Evolutionary conservation across 2,797 vertebrate genomes (phyloP).

Genomic region (Rhabdophis nuchalis): DNA sequence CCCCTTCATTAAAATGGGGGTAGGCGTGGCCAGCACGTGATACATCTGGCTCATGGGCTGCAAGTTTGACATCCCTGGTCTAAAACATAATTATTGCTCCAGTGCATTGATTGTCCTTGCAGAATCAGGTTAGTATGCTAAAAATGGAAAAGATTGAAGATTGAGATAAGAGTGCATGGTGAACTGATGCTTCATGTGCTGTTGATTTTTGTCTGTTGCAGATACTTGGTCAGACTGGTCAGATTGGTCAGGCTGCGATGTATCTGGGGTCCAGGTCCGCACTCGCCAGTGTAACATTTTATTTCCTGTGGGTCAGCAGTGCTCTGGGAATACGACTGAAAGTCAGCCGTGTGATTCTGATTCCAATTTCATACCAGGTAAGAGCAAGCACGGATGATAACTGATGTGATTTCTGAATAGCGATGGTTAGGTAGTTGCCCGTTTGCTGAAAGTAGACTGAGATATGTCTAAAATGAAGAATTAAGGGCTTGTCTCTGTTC

Average conservation of each 20-base stretch:
- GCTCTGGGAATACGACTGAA: conserved; percentile 87
- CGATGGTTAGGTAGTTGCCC: neutral
- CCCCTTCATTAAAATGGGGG: too few relatives aligned
- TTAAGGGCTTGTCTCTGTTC: too few relatives aligned
- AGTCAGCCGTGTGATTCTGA: conserved; percentile 78
- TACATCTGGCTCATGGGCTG: too few relatives aligned
- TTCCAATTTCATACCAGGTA: conserved; percentile 94
- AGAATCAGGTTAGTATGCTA: neutral
- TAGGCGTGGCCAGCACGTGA: too few relatives aligned
- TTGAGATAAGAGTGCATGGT: neutral
- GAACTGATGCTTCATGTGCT: neutral
- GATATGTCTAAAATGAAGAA: neutral
- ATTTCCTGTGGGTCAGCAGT: conserved; percentile 90
- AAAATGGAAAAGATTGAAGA: neutral
- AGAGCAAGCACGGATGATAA: neutral
- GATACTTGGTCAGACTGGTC: conserved; percentile 98
- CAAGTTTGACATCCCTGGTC: too few relatives aligned
- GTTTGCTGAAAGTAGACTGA: neutral
- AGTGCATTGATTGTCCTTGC: neutral
- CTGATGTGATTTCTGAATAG: neutral
- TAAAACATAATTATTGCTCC: neutral
- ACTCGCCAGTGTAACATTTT: conserved; percentile 84
- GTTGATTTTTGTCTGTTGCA: conserved; percentile 53
- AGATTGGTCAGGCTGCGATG: conserved; percentile 85
- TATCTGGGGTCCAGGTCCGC: conserved; percentile 79